A percentile compares a stretch with the other conserved stretches of the same genome.
These are phyloP conservation scores for Sebastes taczanowskii DNA, from an alignment of 2,797 vertebrate species.

Conservation along the genomic window DNA sequence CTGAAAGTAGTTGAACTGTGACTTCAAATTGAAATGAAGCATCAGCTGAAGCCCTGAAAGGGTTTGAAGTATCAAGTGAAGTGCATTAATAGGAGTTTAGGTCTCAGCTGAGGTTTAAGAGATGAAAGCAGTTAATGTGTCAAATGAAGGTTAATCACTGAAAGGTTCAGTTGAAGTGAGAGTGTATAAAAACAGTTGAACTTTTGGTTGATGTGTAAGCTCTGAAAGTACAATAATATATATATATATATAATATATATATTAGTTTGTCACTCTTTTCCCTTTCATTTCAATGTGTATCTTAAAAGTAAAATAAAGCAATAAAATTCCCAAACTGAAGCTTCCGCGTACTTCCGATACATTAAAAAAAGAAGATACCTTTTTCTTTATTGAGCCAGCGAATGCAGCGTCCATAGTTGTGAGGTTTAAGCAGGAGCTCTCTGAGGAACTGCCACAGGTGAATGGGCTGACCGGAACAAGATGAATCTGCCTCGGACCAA, in stretches of 20 bases:
- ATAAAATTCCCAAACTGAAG: neutral
- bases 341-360: neutral
- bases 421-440: conserved; percentile 95
- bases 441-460: conserved; percentile 99
- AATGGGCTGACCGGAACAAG: conserved; percentile 94
- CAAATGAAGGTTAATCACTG: neutral
- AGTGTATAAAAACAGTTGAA: neutral
- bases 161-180: neutral
- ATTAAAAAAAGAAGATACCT: conserved; percentile 75
- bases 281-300: neutral
- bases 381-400: conserved; percentile 99
- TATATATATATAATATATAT: neutral
- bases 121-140: neutral
- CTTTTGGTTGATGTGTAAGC: neutral
- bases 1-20: neutral
- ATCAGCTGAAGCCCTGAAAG: neutral
- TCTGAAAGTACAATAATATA: neutral
- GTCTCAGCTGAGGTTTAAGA: neutral
- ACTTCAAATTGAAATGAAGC: neutral
- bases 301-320: neutral
- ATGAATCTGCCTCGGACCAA: conserved; percentile 94
- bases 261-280: neutral
- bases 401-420: conserved; percentile 96
- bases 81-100: neutral
- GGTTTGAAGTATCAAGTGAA: neutral